A percentile compares a stretch with the other conserved stretches of the same genome.
These are phyloP conservation scores for Salarias fasciatus DNA, from an alignment of 2,797 vertebrate genomes.

Conservation along the genomic window DNA sequence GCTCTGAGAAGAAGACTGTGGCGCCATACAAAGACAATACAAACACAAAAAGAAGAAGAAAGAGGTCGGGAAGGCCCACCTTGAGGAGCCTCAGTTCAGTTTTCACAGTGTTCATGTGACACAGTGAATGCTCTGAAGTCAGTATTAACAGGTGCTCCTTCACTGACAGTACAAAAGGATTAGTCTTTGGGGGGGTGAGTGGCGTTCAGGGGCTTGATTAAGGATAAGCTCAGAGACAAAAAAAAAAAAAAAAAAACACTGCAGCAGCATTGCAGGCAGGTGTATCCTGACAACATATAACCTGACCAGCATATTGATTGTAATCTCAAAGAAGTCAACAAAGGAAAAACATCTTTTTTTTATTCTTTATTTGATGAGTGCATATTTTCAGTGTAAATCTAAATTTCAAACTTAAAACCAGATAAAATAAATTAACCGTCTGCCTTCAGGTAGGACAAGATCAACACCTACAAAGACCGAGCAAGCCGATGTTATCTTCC, in stretches of 20 bases:
- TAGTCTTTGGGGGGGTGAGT: conserved; percentile 70
- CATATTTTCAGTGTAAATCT: no score
- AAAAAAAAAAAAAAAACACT: no score
- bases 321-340: conserved; percentile 1
- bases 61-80: conserved; percentile 60
- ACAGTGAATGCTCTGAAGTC: conserved; percentile 81
- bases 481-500: conserved; percentile 22
- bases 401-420: no score
- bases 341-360: conserved; percentile 7
- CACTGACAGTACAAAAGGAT: conserved; percentile 82
- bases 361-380: background rate
- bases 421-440: background rate
- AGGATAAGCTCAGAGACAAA: conserved; percentile 61
- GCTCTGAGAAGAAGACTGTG: conserved; percentile 87
- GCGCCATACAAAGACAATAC: conserved; percentile 88
- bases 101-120: conserved; percentile 84
- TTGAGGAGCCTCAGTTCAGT: conserved; percentile 85
- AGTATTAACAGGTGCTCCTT: conserved; percentile 89
- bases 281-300: conserved; percentile 25
- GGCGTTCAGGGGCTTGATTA: conserved; percentile 68
- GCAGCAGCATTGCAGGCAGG: conserved; percentile 42
- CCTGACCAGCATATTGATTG: conserved; percentile 31
- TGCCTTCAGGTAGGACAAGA: conserved; percentile 15
- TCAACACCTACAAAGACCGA: conserved; percentile 28
- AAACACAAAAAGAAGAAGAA: conserved; percentile 69